phyloP scores from a whole-genome alignment of 1,140 invertebrate genomes.

The Leptopilina clavipes region DNA sequence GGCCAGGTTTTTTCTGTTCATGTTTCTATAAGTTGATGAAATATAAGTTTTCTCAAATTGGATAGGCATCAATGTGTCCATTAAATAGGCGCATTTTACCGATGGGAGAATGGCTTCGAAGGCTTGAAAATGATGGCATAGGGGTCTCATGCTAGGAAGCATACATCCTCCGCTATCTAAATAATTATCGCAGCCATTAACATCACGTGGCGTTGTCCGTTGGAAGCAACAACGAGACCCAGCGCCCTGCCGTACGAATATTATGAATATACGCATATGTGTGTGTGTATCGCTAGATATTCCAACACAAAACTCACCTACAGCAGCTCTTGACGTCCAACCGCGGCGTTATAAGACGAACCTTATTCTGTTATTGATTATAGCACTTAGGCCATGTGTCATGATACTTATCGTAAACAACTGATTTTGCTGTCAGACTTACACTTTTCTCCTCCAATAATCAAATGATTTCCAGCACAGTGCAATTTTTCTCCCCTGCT shows the following conservation, averaged over 20 bases:
- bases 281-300: constrained; percentile 26
- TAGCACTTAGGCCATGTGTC: constrained; percentile 54
- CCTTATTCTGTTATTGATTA: constrained; percentile 55
- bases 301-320: constrained; percentile 1
- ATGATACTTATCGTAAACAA: constrained; percentile 51
- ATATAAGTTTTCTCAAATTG: background rate
- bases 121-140: constrained; percentile 62
- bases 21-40: background rate
- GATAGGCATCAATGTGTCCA: background rate
- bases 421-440: background rate
- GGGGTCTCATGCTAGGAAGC: constrained; percentile 70
- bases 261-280: constrained; percentile 59
- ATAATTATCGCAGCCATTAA: constrained; percentile 73
- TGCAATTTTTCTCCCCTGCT: background rate
- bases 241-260: constrained; percentile 60
- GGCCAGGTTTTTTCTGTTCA: too few species aligned
- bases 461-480: background rate
- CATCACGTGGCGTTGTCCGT: constrained; percentile 70
- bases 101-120: constrained; percentile 36
- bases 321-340: constrained; percentile 51
- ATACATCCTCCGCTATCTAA: constrained; percentile 73
- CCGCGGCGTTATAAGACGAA: constrained; percentile 52
- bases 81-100: constrained; percentile 11
- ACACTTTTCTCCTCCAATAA: background rate
- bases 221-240: constrained; percentile 61